These are phyloP conservation scores for Prunella himalayana DNA, from an alignment of 2,113 vertebrate species.

Conservation along the genomic window DNA sequence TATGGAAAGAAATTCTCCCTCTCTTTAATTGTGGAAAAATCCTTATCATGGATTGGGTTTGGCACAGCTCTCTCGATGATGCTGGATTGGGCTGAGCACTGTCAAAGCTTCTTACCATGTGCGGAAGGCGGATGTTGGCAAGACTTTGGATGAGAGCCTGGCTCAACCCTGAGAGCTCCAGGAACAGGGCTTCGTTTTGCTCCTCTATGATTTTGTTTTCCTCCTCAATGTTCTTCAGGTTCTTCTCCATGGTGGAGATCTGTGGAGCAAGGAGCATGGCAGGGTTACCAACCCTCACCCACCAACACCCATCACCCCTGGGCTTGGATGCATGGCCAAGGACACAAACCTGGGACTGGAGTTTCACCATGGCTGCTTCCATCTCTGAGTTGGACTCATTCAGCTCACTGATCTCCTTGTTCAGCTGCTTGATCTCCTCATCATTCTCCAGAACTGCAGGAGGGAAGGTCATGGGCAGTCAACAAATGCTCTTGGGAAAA, in stretches of 20 bases:
- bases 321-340: accelerated
- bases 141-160: constrained; percentile 97
- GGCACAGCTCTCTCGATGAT: not conserved
- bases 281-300: not conserved
- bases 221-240: constrained; percentile 94
- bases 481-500: not conserved
- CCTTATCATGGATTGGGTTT: not conserved
- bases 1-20: not conserved
- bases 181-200: constrained; percentile 95
- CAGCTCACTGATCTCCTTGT: constrained; percentile 96
- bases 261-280: not conserved
- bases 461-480: not conserved
- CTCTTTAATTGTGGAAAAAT: not conserved
- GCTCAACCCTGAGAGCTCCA: constrained; percentile 96
- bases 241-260: constrained; percentile 98
- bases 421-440: constrained; percentile 96
- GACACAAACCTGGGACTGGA: constrained; percentile 91
- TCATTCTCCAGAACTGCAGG: constrained; percentile 91
- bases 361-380: constrained; percentile 95
- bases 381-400: constrained; percentile 97
- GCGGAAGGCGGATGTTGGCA: constrained; percentile 95
- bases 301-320: accelerated
- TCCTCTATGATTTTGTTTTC: constrained; percentile 98
- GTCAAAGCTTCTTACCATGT: constrained; percentile 82
- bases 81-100: accelerated